Evolutionary conservation across 2,113 vertebrate species (phyloP), one percentile per base, ranked within the genome.

Genomic region (Centropus unirufus): DNA sequence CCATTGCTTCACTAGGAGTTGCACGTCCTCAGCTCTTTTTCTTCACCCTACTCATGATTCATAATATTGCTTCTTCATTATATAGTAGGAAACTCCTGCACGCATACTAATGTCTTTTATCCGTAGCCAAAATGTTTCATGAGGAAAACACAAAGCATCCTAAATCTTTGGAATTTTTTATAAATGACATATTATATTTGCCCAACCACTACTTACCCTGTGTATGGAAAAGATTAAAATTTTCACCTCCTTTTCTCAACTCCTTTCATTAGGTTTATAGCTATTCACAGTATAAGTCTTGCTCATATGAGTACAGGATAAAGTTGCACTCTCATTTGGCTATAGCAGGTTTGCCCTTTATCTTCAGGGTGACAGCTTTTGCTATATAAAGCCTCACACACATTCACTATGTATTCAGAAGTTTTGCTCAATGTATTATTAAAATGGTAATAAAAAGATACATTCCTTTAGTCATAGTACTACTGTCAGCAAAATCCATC

Each of bases 401-500:
- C 20, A 81, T 64, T 44, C 57, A 55, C 66, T 75, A 57, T 17
- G 5, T 26, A 75, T 75, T 89, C 69, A 78, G 80, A 86, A 80
- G 47, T 93, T 94, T 93, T 90, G 46, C 36, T 80, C 47, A 87
- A 95, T 93, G 64, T 82, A 90, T 92, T 93, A 95, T 90, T 91
- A 74, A 96, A 90, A 83, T 64, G 57, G 55, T 89, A 94, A 91
- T 92, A 92, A 91, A 95, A 96, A 79, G 34, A 68, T 73, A 92
- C 73, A 91, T 90, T 91, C 5, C 83, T 95, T 92, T 90, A 84
- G 54, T 77, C 78, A 81, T 89, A 93, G 64, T 63, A n/a, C 39
- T 96, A 67, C 39, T 93, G 29, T 88, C 92, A 95, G 67, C 79
- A 86, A 94, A 95, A 96, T 93, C 59, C n/a, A 73, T 95, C 85